Percentiles rank a stretch among this genome's conserved stretches.
Evolutionary conservation across 2,113 vertebrate species (phyloP).

Genomic region (Lasiurus borealis): DNA sequence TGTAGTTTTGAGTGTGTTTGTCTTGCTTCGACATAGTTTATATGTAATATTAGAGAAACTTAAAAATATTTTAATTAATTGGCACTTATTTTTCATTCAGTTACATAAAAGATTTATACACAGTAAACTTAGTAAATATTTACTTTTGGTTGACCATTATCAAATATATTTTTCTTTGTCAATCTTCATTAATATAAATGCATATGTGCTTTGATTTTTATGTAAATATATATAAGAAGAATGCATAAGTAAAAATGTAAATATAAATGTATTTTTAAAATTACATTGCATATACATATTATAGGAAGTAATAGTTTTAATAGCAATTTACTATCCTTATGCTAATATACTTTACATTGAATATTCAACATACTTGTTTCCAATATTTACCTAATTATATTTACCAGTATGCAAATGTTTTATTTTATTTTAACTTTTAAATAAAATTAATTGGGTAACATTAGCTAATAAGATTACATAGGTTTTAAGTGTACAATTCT

Average conservation of each 20-base stretch:
- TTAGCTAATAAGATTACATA: not conserved
- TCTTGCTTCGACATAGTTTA: not conserved
- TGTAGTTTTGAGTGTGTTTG: not conserved
- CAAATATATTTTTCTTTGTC: not conserved
- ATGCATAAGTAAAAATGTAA: not conserved
- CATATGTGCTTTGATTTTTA: not conserved
- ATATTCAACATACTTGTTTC: not conserved
- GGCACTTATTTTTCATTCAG: not conserved
- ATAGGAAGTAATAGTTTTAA: not conserved
- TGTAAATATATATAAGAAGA: not conserved
- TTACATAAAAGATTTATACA: not conserved
- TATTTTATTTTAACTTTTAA: not conserved
- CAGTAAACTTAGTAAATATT: not conserved
- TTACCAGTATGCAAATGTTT: not conserved
- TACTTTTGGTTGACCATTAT: not conserved
- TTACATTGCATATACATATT: not conserved
- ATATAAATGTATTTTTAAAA: not conserved
- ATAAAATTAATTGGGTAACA: not conserved
- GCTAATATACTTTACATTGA: not conserved
- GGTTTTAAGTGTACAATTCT: not conserved
- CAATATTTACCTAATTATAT: not conserved
- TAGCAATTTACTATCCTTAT: not conserved
- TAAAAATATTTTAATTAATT: not conserved
- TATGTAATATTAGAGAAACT: not conserved
- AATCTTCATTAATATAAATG: not conserved